Percentiles rank a stretch among this genome's conserved stretches.
These are phyloP conservation scores for Catocala fraxini DNA, from an alignment of 2,888 invertebrate genomes.

Conservation along the genomic window DNA sequence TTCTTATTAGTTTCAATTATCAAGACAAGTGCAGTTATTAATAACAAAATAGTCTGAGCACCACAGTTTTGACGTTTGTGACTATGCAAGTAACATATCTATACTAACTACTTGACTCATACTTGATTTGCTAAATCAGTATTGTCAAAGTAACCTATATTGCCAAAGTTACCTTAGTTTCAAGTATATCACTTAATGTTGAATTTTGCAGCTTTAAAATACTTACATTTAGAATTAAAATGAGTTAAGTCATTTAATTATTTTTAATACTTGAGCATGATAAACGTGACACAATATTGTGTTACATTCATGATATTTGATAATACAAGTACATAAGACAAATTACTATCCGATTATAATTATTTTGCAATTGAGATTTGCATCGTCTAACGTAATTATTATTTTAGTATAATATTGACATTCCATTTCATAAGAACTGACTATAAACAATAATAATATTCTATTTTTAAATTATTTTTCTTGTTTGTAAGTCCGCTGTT, in stretches of 20 bases:
- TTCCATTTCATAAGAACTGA: constrained; percentile 4
- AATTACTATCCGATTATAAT: neutral
- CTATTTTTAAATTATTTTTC: neutral
- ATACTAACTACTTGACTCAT: too few relatives aligned
- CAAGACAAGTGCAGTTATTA: too few relatives aligned
- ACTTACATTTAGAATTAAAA: constrained; percentile 5
- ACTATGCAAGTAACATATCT: too few relatives aligned
- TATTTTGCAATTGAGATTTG: neutral
- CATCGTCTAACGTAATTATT: constrained; percentile 1
- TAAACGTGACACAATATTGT: neutral
- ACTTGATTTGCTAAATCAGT: too few relatives aligned
- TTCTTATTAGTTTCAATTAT: too few relatives aligned
- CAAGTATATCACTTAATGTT: neutral
- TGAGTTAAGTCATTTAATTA: neutral
- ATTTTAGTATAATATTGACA: constrained; percentile 4
- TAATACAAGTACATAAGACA: neutral
- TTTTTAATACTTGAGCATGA: too few relatives aligned
- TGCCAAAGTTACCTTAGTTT: neutral
- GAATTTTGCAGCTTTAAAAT: neutral
- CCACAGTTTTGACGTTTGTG: too few relatives aligned
- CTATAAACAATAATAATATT: neutral
- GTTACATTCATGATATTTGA: neutral
- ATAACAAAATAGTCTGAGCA: too few relatives aligned
- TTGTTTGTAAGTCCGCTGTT: neutral
- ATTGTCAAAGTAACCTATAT: neutral